Evolutionary conservation across 23 tunicate species (phyloP).

Genomic region (Styela clava): DNA sequence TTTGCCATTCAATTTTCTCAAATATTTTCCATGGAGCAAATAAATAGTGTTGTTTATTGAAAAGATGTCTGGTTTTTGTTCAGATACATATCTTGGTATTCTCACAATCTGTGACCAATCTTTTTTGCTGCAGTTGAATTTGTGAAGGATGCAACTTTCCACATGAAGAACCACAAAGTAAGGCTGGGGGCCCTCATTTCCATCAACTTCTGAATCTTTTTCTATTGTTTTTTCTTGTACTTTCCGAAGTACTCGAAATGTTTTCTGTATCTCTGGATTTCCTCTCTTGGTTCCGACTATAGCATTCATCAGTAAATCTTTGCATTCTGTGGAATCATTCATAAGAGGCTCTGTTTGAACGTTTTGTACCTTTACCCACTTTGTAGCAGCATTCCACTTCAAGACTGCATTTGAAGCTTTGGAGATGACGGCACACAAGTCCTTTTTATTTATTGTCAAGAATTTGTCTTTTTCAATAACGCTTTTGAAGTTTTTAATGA

Average conservation of each 20-base stretch:
- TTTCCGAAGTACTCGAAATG: too few species aligned
- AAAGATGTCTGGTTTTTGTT: neutral
- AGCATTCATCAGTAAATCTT: too few species aligned
- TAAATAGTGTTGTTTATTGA: neutral
- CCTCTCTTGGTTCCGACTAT: too few species aligned
- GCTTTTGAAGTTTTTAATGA: neutral
- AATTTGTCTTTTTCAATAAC: neutral
- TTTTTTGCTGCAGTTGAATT: neutral
- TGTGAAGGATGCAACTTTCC: neutral
- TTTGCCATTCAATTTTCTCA: neutral
- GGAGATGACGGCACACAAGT: neutral
- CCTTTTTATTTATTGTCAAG: neutral
- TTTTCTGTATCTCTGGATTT: too few species aligned
- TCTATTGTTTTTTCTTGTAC: too few species aligned
- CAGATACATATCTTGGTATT: neutral
- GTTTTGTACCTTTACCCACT: neutral
- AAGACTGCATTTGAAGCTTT: neutral
- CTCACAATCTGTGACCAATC: neutral
- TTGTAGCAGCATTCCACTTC: neutral
- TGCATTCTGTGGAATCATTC: neutral
- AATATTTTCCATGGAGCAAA: neutral
- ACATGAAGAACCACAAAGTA: neutral
- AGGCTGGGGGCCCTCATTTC: too few species aligned
- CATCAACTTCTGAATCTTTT: too few species aligned
- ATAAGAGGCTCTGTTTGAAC: neutral